Conservation (phyloP, 2,797 vertebrate species). For the Sebastes reedi region DNA sequence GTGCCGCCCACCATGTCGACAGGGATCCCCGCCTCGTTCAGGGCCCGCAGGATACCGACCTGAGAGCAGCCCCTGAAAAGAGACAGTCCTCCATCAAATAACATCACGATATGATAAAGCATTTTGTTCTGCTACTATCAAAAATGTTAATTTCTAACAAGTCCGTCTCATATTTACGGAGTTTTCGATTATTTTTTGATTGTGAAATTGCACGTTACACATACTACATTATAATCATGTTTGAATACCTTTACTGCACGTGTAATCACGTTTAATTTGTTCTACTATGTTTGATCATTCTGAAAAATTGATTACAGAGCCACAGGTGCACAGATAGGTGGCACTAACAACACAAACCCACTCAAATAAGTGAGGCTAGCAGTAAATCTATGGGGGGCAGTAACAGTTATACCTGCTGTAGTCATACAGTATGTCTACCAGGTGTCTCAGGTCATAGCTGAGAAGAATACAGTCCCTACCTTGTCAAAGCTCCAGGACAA, state of each 20-base stretch:
- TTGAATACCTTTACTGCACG: background rate
- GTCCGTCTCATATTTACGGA: background rate
- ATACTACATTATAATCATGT: background rate
- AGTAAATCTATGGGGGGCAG: background rate
- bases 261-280: background rate
- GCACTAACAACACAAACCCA: background rate
- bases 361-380: background rate
- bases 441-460: background rate
- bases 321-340: background rate
- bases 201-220: background rate
- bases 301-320: background rate
- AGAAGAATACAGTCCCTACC: conserved; percentile 57
- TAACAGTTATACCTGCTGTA: background rate
- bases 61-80: conserved; percentile 90
- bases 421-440: background rate
- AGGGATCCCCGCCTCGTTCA: conserved; percentile 90
- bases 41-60: conserved; percentile 89
- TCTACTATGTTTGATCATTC: background rate
- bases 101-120: background rate
- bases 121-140: background rate
- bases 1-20: conserved; percentile 94
- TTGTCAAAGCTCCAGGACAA: conserved; percentile 60
- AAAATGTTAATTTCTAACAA: background rate
- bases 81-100: background rate
- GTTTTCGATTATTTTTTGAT: background rate